Evolutionary conservation across 2,888 invertebrate species (phyloP).

Genomic region (Tupiocoris notatus): DNA sequence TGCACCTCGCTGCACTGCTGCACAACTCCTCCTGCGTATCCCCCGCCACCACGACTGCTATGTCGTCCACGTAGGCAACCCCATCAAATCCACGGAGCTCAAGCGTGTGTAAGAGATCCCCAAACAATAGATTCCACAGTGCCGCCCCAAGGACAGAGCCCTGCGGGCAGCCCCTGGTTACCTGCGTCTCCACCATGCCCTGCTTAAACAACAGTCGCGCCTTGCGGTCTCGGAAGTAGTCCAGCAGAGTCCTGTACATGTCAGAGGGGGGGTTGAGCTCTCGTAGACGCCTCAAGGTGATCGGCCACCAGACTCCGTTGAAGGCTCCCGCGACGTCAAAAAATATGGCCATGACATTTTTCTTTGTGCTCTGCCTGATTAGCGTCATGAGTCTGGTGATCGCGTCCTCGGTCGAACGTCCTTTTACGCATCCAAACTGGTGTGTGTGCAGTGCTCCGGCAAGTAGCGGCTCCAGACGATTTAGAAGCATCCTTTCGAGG

Average conservation of each 20-base stretch:
- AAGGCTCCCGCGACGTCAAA: not conserved
- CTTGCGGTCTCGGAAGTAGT: too few relatives aligned
- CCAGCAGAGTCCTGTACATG: too few relatives aligned
- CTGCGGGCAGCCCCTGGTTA: not conserved
- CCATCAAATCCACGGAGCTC: too few relatives aligned
- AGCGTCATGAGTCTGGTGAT: not conserved
- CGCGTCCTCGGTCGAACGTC: not conserved
- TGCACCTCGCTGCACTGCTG: too few relatives aligned
- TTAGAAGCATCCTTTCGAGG: not conserved
- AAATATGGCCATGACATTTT: not conserved
- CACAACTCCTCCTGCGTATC: too few relatives aligned
- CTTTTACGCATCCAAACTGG: not conserved
- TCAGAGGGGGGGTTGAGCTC: too few relatives aligned
- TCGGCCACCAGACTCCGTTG: conserved; percentile 12
- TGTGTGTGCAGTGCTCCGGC: not conserved
- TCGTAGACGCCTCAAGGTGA: too few relatives aligned
- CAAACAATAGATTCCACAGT: too few relatives aligned
- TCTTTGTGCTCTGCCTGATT: not conserved
- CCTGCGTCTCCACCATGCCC: not conserved
- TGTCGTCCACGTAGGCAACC: not conserved
- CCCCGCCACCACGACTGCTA: not conserved
- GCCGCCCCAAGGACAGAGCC: too few relatives aligned
- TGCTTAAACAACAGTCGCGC: too few relatives aligned
- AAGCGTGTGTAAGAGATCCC: not conserved
- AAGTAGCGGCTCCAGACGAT: not conserved